These are phyloP conservation scores for Eilema sororculum DNA, from an alignment of 2,888 invertebrate genomes.

Conservation along the genomic window DNA sequence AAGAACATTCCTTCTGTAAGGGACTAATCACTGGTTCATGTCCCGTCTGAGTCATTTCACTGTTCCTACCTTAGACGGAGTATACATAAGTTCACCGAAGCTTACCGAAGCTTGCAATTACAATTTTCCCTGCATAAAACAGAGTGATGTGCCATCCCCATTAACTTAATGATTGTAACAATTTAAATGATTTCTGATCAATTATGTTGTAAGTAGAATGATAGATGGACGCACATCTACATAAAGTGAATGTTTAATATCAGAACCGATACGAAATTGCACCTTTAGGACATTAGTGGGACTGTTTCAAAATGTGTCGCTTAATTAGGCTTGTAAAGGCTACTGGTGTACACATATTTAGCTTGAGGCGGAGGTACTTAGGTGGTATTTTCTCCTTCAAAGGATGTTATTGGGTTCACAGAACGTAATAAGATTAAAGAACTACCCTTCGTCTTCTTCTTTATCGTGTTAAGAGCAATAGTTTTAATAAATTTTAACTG, in stretches of 20 bases:
- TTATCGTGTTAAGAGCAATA: too few relatives aligned
- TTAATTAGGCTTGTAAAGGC: slow-evolving; percentile 19
- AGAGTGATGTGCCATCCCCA: neutral
- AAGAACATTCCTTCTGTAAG: too few relatives aligned
- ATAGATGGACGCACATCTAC: slow-evolving; percentile 39
- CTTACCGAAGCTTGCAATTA: neutral
- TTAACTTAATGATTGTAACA: slow-evolving; percentile 9
- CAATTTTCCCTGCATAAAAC: neutral
- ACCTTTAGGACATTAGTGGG: slow-evolving; percentile 35
- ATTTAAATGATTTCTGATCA: slow-evolving; percentile 22
- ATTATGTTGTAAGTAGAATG: slow-evolving; percentile 51
- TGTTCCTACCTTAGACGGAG: too few relatives aligned
- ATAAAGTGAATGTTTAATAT: slow-evolving; percentile 40
- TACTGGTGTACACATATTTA: neutral
- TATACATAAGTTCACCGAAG: neutral
- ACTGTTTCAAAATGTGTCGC: slow-evolving; percentile 36
- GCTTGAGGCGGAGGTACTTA: neutral
- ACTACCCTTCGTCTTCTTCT: too few relatives aligned
- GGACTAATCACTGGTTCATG: too few relatives aligned
- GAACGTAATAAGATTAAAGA: too few relatives aligned
- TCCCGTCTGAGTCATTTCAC: too few relatives aligned
- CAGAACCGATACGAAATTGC: slow-evolving; percentile 33
- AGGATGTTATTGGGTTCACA: too few relatives aligned
- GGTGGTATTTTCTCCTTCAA: too few relatives aligned
- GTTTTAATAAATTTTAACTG: too few relatives aligned